A percentile compares a stretch with the other conserved stretches of the same genome.
phyloP scores from a whole-genome alignment of 2,888 invertebrate genomes.

The Drosophila pseudotakahashii region DNA sequence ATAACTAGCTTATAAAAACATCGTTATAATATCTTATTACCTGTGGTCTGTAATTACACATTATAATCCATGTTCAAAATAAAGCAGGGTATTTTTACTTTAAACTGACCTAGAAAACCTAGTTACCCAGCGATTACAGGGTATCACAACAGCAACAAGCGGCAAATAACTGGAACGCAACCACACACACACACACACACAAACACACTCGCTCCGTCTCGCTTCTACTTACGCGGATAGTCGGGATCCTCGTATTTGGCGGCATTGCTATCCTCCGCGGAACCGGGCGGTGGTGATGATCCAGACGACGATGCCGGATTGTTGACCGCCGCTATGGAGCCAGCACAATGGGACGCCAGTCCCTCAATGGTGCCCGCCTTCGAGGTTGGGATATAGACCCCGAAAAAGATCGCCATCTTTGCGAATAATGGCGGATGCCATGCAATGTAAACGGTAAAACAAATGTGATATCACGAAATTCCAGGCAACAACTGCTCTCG shows the following conservation, averaged over 20 bases:
- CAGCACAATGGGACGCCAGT: slow-evolving; percentile 50
- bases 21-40: no score
- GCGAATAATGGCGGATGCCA: slow-evolving; percentile 4
- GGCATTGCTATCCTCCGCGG: neutral
- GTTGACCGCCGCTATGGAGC: slow-evolving; percentile 65
- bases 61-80: no score
- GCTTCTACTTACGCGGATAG: slow-evolving; percentile 66
- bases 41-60: no score
- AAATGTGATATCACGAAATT: neutral
- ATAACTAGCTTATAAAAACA: no score
- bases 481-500: neutral
- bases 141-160: slow-evolving; percentile 28
- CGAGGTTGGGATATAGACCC: slow-evolving; percentile 57
- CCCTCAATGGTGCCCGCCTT: slow-evolving; percentile 58
- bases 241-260: slow-evolving; percentile 63
- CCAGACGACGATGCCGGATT: slow-evolving; percentile 1
- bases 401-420: slow-evolving; percentile 63
- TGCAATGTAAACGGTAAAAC: neutral
- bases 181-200: slow-evolving; percentile 15
- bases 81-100: neutral
- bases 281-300: neutral
- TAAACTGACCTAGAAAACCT: neutral
- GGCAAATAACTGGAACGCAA: slow-evolving; percentile 30
- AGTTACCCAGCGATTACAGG: neutral
- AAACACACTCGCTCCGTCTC: slow-evolving; percentile 3